Conservation (phyloP, 2,888 invertebrate species). For the Andrena fulva region DNA sequence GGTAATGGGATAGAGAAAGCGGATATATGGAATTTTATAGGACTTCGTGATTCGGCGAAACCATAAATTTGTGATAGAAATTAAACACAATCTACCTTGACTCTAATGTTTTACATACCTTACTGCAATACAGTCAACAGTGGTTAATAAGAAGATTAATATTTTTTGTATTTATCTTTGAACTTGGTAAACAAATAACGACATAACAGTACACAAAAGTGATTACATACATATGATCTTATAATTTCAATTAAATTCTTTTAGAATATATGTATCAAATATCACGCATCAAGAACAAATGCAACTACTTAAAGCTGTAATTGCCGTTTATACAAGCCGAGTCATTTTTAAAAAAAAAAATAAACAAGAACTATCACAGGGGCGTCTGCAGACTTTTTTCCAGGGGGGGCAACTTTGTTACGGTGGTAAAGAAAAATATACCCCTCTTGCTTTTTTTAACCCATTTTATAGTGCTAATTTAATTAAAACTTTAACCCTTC, state of each 20-base stretch:
- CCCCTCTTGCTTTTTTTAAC: too few relatives aligned
- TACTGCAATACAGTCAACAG: too few relatives aligned
- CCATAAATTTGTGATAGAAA: slow-evolving; percentile 5
- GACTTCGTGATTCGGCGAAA: slow-evolving; percentile 33
- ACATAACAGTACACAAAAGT: neutral
- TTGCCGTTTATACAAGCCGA: slow-evolving; percentile 14
- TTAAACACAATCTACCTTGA: neutral
- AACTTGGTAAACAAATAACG: neutral
- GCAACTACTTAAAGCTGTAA: slow-evolving; percentile 19
- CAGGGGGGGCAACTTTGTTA: too few relatives aligned
- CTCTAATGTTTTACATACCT: neutral
- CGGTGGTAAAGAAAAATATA: too few relatives aligned
- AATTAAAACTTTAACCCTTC: too few relatives aligned
- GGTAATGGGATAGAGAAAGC: slow-evolving; percentile 41
- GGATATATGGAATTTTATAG: slow-evolving; percentile 33
- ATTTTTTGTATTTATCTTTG: slow-evolving; percentile 1
- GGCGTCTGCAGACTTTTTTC: too few relatives aligned
- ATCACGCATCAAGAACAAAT: slow-evolving; percentile 61
- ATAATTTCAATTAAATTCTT: neutral
- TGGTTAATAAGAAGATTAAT: too few relatives aligned
- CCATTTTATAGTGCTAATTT: too few relatives aligned
- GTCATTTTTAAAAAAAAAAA: neutral
- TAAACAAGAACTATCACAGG: neutral
- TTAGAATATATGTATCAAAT: slow-evolving; percentile 4
- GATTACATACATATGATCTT: slow-evolving; percentile 3